Conservation (phyloP, 2,797 vertebrate genomes). For the Percopsis omiscomaycus region DNA sequence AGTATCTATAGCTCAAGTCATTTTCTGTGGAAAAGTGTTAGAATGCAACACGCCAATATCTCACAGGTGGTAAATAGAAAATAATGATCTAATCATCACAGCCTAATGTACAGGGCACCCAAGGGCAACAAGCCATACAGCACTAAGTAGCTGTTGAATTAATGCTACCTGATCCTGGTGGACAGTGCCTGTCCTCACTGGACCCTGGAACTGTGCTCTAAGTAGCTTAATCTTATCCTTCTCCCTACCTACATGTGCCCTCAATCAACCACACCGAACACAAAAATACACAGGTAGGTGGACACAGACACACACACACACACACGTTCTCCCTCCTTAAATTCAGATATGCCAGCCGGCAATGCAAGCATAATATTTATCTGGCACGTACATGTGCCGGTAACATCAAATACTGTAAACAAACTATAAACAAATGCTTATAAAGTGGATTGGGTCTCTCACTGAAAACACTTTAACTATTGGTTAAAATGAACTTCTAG, state of each 20-base stretch:
- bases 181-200: background rate
- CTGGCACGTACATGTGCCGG: too few relatives aligned
- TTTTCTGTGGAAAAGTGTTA: too few relatives aligned
- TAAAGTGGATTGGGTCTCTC: slow-evolving; percentile 15
- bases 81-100: slow-evolving; percentile 49
- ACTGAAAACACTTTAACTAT: slow-evolving; percentile 16
- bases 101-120: slow-evolving; percentile 24
- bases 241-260: background rate
- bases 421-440: background rate
- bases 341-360: too few relatives aligned
- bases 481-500: background rate
- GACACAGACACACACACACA: background rate
- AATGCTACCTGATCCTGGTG: slow-evolving; percentile 38
- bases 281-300: background rate
- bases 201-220: slow-evolving; percentile 31
- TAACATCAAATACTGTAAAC: background rate
- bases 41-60: too few relatives aligned
- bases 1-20: too few relatives aligned
- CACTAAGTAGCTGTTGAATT: slow-evolving; percentile 10
- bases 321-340: background rate
- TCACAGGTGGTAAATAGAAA: slow-evolving; percentile 26
- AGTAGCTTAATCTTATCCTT: slow-evolving; percentile 25
- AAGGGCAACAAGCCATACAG: background rate
- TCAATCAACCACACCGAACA: background rate
- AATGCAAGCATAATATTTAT: too few relatives aligned